These are phyloP conservation scores for Apteryx owenii DNA, from an alignment of 2,113 vertebrate genomes.

Conservation along the genomic window DNA sequence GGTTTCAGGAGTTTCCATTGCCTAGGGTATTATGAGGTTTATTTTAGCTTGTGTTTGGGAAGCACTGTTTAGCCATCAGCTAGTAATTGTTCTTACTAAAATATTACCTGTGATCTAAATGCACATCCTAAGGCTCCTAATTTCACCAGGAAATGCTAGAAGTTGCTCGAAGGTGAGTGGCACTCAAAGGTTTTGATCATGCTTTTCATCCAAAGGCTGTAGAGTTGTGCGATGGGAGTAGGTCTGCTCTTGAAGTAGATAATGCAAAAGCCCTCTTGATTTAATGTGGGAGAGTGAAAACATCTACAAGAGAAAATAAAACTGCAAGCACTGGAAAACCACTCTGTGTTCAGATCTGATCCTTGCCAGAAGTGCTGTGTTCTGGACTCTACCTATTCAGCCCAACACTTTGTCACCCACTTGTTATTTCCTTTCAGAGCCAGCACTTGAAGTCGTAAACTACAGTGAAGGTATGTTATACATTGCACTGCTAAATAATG, in stretches of 20 bases:
- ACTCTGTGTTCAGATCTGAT: background rate
- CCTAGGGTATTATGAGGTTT: background rate
- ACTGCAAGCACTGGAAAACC: background rate
- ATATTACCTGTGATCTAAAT: background rate
- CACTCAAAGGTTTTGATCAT: background rate
- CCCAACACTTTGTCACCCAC: background rate
- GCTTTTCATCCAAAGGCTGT: background rate
- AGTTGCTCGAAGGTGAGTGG: background rate
- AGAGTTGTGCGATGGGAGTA: background rate
- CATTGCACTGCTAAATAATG: background rate
- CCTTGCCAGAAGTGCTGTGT: rapidly evolving
- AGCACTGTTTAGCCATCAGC: background rate
- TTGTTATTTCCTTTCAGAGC: conserved; percentile 52
- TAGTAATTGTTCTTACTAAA: background rate
- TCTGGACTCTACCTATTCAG: background rate
- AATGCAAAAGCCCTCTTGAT: background rate
- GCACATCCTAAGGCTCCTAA: background rate
- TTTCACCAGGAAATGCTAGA: background rate
- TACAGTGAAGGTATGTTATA: background rate
- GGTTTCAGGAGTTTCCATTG: background rate
- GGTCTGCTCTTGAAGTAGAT: background rate
- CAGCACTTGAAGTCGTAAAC: background rate
- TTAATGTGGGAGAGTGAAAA: background rate
- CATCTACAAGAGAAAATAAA: background rate
- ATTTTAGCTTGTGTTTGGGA: background rate